These are phyloP conservation scores for Epinephelus moara DNA, from an alignment of 2,113 vertebrate genomes.

Conservation along the genomic window DNA sequence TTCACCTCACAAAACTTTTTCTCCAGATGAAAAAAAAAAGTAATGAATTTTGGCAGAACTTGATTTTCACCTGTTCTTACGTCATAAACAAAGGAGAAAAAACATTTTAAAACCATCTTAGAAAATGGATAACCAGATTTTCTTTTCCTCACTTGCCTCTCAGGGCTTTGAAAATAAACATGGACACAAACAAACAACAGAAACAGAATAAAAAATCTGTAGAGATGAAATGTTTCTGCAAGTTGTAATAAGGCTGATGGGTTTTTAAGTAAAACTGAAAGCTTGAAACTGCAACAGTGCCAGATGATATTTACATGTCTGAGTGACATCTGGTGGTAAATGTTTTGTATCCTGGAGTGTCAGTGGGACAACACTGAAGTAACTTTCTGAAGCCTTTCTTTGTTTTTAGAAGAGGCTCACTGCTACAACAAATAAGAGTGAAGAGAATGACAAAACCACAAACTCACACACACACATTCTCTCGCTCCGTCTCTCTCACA, in stretches of 20 bases:
- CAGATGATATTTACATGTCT: neutral
- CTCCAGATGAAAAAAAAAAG: too few species aligned
- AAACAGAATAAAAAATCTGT: too few species aligned
- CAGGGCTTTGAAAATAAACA: too few species aligned
- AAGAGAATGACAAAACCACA: constrained; percentile 12
- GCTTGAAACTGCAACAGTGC: neutral
- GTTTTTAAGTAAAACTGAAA: neutral
- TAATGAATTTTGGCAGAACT: too few species aligned
- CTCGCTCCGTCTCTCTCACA: neutral
- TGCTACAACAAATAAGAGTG: constrained; percentile 9
- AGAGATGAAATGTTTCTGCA: too few species aligned
- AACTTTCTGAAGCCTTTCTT: neutral
- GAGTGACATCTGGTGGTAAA: constrained; percentile 1
- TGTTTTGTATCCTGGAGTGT: neutral
- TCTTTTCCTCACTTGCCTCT: too few species aligned
- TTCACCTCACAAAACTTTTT: too few species aligned
- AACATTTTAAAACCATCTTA: too few species aligned
- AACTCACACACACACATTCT: neutral
- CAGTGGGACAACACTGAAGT: neutral
- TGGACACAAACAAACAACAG: too few species aligned
- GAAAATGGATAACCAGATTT: too few species aligned
- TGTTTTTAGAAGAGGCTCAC: neutral
- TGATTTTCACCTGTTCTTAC: too few species aligned
- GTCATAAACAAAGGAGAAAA: too few species aligned
- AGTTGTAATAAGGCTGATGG: neutral